These are phyloP conservation scores for Cephus runcator DNA, from an alignment of 2,888 invertebrate genomes.

Conservation along the genomic window DNA sequence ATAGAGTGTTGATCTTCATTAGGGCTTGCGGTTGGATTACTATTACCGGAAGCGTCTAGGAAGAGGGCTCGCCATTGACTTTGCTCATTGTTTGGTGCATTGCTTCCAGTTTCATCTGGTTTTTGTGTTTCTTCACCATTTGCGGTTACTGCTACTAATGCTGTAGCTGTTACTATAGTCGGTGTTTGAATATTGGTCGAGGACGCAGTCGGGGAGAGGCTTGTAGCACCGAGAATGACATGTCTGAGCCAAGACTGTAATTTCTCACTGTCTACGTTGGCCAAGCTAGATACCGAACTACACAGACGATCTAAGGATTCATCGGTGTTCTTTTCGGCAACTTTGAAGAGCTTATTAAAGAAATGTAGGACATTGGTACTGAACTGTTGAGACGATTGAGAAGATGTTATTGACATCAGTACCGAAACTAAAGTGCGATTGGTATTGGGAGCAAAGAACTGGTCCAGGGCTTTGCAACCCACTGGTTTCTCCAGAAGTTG, in stretches of 20 bases:
- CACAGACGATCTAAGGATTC: constrained; percentile 76
- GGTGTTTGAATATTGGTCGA: constrained; percentile 69
- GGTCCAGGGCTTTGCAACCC: constrained; percentile 84
- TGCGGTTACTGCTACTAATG: constrained; percentile 37
- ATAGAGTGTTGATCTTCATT: constrained; percentile 67
- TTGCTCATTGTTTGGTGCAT: constrained; percentile 35
- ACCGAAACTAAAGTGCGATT: constrained; percentile 80
- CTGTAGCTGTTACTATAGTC: constrained; percentile 66
- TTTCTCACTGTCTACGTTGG: constrained; percentile 72
- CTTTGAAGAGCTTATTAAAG: constrained; percentile 78
- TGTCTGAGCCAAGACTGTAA: constrained; percentile 76
- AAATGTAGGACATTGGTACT: constrained; percentile 83
- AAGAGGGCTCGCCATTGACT: constrained; percentile 50
- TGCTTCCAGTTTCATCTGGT: constrained; percentile 41
- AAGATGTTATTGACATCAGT: constrained; percentile 82
- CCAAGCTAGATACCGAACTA: constrained; percentile 74
- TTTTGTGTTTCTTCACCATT: constrained; percentile 45
- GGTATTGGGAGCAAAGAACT: constrained; percentile 78
- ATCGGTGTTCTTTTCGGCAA: constrained; percentile 65
- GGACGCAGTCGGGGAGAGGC: constrained; percentile 63
- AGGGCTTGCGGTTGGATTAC: constrained; percentile 44
- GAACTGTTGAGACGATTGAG: constrained; percentile 77
- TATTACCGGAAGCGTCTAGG: constrained; percentile 39
- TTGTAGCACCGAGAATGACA: constrained; percentile 72
- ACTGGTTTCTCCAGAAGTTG: constrained; percentile 84